Conservation (phyloP, 2,888 invertebrate genomes). For the Unio pictorum region DNA sequence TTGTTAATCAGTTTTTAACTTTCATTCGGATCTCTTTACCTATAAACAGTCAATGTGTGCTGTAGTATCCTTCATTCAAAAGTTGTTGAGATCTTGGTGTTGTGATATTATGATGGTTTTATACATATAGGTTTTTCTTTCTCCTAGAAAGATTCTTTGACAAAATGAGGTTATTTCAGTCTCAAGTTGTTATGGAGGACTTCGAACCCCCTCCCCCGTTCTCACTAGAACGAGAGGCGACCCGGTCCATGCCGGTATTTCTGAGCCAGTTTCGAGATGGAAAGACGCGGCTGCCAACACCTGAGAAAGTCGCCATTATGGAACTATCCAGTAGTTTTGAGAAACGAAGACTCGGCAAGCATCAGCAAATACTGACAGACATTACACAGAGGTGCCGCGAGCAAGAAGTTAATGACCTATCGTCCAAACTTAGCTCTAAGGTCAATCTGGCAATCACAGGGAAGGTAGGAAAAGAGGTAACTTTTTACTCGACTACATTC, state of each 20-base stretch:
- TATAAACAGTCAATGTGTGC: too few relatives aligned
- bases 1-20: too few relatives aligned
- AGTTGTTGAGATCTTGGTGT: too few relatives aligned
- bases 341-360: constrained; percentile 57
- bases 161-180: constrained; percentile 48
- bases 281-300: constrained; percentile 49
- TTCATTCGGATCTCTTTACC: too few relatives aligned
- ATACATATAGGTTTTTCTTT: too few relatives aligned
- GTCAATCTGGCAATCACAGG: constrained; percentile 33
- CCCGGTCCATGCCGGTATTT: constrained; percentile 43
- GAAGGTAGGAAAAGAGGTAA: constrained; percentile 31
- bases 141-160: too few relatives aligned
- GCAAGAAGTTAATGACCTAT: constrained; percentile 59
- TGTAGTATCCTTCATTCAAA: too few relatives aligned
- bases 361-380: constrained; percentile 60
- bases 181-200: constrained; percentile 38
- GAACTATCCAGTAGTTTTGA: constrained; percentile 56
- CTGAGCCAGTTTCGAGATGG: constrained; percentile 48
- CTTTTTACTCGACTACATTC: constrained; percentile 42
- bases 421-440: constrained; percentile 44
- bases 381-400: constrained; percentile 60
- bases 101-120: too few relatives aligned
- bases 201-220: constrained; percentile 40
- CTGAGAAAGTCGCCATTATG: constrained; percentile 61
- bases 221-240: constrained; percentile 38